Evolutionary conservation across 2,888 invertebrate species (phyloP).

Genomic region (Cremastinae sp.): DNA sequence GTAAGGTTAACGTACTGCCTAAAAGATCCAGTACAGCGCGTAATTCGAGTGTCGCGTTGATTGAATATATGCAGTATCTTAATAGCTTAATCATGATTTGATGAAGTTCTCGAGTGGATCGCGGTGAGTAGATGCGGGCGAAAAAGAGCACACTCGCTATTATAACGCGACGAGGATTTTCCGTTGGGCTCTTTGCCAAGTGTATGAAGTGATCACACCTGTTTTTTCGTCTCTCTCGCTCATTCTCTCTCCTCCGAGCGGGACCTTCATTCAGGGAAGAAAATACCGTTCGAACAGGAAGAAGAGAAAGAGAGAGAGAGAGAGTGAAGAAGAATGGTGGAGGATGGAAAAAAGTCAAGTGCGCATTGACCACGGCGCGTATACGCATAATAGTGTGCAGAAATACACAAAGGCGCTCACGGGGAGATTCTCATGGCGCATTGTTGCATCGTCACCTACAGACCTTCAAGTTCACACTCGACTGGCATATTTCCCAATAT

Average conservation of each 20-base stretch:
- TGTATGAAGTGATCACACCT: constrained; percentile 33
- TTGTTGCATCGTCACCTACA: constrained; percentile 58
- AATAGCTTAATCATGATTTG: no score
- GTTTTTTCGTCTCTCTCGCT: constrained; percentile 22
- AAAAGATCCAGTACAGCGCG: no score
- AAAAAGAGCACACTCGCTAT: no score
- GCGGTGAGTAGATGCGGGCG: no score
- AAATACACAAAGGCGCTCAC: constrained; percentile 12
- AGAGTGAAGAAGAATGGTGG: not conserved
- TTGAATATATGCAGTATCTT: no score
- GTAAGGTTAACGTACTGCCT: no score
- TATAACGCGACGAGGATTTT: not conserved
- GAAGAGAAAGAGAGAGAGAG: constrained; percentile 13
- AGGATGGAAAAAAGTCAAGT: constrained; percentile 17
- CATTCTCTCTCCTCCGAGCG: constrained; percentile 36
- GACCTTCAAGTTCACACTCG: constrained; percentile 48
- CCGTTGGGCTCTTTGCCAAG: constrained; percentile 14
- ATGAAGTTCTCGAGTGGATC: no score
- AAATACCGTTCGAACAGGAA: constrained; percentile 57
- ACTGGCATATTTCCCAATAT: constrained; percentile 46
- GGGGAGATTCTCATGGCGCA: constrained; percentile 47
- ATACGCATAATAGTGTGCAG: constrained; percentile 14
- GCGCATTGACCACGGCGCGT: constrained; percentile 14
- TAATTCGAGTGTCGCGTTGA: no score
- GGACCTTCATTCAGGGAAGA: constrained; percentile 47